Evolutionary conservation across 1,140 invertebrate genomes (phyloP).

Genomic region (Drosophila ironensis): DNA sequence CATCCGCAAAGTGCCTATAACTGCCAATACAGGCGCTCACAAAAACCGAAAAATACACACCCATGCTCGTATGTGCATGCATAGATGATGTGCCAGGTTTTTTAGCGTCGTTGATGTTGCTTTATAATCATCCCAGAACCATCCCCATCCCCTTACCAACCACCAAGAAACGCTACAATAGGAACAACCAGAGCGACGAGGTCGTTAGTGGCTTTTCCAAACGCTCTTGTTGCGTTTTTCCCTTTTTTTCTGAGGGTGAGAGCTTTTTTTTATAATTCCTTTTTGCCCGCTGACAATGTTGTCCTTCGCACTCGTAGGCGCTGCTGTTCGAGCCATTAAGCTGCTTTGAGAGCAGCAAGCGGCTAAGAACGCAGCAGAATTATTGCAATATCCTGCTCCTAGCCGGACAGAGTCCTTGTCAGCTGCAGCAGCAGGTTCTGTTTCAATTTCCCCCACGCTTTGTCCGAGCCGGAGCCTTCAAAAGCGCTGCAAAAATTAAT

Average conservation of each 20-base stretch:
- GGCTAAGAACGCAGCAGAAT: slow-evolving; percentile 37
- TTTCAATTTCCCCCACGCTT: slow-evolving; percentile 33
- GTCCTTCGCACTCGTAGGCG: slow-evolving; percentile 43
- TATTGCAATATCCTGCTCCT: slow-evolving; percentile 26
- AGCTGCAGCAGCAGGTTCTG: slow-evolving; percentile 26
- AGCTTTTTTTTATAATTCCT: slow-evolving; percentile 10
- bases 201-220: slow-evolving; percentile 56
- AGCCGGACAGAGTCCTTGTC: not conserved
- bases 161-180: slow-evolving; percentile 34
- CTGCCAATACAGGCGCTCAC: slow-evolving; percentile 45
- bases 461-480: slow-evolving; percentile 23
- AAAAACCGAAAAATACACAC: slow-evolving; percentile 10
- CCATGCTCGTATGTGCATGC: slow-evolving; percentile 8
- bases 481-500: slow-evolving; percentile 50
- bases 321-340: slow-evolving; percentile 51
- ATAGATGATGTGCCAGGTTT: slow-evolving; percentile 37
- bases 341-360: slow-evolving; percentile 43
- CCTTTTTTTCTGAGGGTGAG: not conserved
- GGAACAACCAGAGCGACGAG: slow-evolving; percentile 54
- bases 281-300: slow-evolving; percentile 13
- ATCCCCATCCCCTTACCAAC: slow-evolving; percentile 14
- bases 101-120: slow-evolving; percentile 46
- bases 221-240: slow-evolving; percentile 15
- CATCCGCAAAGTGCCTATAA: slow-evolving; percentile 73
- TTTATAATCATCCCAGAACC: slow-evolving; percentile 73